Conservation (phyloP, 2,888 invertebrate species). For the Pristionchus maxplancki region DNA sequence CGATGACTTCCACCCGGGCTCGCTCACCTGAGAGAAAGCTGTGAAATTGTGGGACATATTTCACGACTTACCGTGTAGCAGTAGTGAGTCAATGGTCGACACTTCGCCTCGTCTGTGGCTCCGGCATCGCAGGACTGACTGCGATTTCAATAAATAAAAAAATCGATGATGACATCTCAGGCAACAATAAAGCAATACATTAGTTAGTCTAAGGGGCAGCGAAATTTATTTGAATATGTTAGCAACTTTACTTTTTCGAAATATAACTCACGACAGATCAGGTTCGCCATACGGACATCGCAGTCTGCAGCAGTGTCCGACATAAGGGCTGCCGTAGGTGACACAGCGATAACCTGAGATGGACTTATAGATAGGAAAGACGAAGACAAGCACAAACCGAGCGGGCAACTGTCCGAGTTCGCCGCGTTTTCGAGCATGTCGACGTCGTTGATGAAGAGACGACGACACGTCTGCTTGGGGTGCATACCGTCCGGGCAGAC, state of each 20-base stretch:
- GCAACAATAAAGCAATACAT: too few species aligned
- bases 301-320: conserved; percentile 77
- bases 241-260: too few species aligned
- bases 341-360: conserved; percentile 68
- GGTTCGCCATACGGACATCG: conserved; percentile 77
- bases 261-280: conserved; percentile 69
- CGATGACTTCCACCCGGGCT: conserved; percentile 74
- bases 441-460: conserved; percentile 76
- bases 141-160: conserved; percentile 51
- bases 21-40: conserved; percentile 55
- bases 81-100: conserved; percentile 77
- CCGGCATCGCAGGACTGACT: conserved; percentile 77
- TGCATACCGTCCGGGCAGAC: conserved; percentile 77
- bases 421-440: conserved; percentile 77
- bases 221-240: not conserved
- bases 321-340: conserved; percentile 77
- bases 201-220: too few species aligned
- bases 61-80: conserved; percentile 72
- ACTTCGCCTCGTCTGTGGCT: conserved; percentile 73
- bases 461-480: conserved; percentile 75
- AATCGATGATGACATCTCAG: not conserved
- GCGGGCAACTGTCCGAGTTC: conserved; percentile 73
- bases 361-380: too few species aligned
- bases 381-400: conserved; percentile 54
- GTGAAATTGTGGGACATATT: not conserved